Evolutionary conservation across 2,888 invertebrate species (phyloP).

Genomic region (Schizaphis graminum): DNA sequence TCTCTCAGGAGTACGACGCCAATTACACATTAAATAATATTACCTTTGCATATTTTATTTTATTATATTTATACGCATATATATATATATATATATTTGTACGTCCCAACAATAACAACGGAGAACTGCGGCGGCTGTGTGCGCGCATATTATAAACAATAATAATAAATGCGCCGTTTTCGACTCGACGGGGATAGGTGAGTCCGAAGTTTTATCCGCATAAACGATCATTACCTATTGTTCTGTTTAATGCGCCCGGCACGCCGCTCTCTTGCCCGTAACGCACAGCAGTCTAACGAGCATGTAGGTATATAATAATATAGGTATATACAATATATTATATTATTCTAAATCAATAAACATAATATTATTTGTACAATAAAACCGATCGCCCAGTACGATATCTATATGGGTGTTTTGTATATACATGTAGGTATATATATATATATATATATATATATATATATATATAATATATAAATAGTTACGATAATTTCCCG

Average conservation of each 20-base stretch:
- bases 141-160: slow-evolving; percentile 21
- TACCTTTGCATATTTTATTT: neutral
- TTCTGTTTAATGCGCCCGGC: slow-evolving; percentile 48
- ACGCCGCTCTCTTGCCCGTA: slow-evolving; percentile 35
- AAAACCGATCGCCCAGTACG: slow-evolving; percentile 14
- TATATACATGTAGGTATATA: neutral
- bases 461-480: neutral
- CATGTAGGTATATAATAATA: neutral
- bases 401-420: neutral
- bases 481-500: slow-evolving; percentile 9
- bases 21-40: slow-evolving; percentile 36
- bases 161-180: slow-evolving; percentile 40
- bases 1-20: slow-evolving; percentile 14
- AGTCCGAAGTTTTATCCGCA: slow-evolving; percentile 46
- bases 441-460: neutral
- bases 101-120: neutral
- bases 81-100: neutral
- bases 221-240: slow-evolving; percentile 49
- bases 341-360: slow-evolving; percentile 40
- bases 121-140: neutral
- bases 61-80: neutral
- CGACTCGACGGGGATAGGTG: neutral
- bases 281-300: slow-evolving; percentile 44
- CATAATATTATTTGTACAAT: slow-evolving; percentile 45
- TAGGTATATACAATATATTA: neutral